Conservation (phyloP, 2,888 invertebrate genomes). For the Drosophila atripex region DNA sequence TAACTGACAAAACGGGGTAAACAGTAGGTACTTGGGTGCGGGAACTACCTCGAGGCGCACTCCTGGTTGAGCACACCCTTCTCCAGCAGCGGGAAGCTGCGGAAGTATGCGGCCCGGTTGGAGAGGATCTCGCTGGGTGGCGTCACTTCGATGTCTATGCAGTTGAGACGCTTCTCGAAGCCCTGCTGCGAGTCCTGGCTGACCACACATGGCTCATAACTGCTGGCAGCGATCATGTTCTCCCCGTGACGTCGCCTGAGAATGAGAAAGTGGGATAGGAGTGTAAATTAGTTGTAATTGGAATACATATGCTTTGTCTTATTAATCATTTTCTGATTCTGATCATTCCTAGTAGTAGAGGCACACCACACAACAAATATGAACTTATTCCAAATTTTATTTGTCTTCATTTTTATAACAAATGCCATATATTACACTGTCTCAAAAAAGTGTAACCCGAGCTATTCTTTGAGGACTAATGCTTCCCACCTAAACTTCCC, state of each 20-base stretch:
- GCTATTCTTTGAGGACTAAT: not conserved
- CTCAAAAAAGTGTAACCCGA: not conserved
- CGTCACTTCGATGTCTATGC: conserved; percentile 92
- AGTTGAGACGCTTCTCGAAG: conserved; percentile 87
- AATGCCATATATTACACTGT: not conserved
- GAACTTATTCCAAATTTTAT: conserved; percentile 3
- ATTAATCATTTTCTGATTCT: too few relatives aligned
- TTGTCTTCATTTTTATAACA: not conserved
- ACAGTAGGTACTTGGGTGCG: conserved; percentile 17
- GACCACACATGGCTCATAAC: conserved; percentile 89
- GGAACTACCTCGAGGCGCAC: conserved; percentile 87
- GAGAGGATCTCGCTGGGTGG: conserved; percentile 91
- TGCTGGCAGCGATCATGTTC: conserved; percentile 89
- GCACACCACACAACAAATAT: not conserved
- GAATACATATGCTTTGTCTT: not conserved
- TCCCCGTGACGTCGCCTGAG: conserved; percentile 88
- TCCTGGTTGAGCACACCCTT: conserved; percentile 90
- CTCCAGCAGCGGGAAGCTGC: conserved; percentile 94
- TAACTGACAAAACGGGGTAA: conserved; percentile 2
- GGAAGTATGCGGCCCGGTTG: conserved; percentile 89
- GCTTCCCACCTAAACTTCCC: not conserved
- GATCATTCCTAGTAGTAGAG: not conserved
- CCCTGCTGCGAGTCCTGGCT: conserved; percentile 87
- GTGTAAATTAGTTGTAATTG: not conserved
- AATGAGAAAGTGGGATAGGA: not conserved